phyloP scores from a whole-genome alignment of 2,113 vertebrate genomes.

The Xenopus tropicalis region UCB_Xtro_10.0 CM004450.2:137150001-137150500 shows the following conservation, averaged over 20 bases:
- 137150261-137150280: no score
- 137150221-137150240: neutral
- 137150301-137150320: no score
- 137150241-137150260: neutral
- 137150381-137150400: no score
- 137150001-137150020: conserved; percentile 28
- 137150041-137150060: conserved; percentile 22
- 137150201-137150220: neutral
- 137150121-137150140: conserved; percentile 35
- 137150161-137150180: neutral
- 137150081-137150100: conserved; percentile 22
- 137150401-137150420: no score
- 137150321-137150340: no score
- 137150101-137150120: conserved; percentile 12
- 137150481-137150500: no score
- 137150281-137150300: no score
- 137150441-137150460: no score
- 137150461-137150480: no score
- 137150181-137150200: neutral
- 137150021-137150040: conserved; percentile 12
- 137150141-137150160: conserved; percentile 5
- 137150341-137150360: no score
- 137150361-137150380: no score
- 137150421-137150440: no score
- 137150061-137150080: conserved; percentile 5